phyloP scores from a whole-genome alignment of 2,113 vertebrate genomes.

The Aix galericulata region DNA sequence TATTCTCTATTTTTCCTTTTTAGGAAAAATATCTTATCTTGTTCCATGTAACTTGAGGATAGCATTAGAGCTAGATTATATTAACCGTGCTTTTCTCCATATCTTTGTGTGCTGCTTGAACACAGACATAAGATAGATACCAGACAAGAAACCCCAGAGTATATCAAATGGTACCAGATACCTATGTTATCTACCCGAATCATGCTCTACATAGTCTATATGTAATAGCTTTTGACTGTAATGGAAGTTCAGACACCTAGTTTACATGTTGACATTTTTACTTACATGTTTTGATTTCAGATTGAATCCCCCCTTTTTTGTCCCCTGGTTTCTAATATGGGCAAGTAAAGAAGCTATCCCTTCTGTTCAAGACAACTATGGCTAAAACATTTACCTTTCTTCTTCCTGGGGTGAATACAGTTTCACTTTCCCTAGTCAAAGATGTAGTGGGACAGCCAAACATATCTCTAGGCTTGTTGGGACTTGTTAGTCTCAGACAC shows the following conservation, averaged over 20 bases:
- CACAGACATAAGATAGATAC: background rate
- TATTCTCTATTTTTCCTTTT: background rate
- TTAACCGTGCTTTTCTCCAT: background rate
- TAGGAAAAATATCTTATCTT: background rate
- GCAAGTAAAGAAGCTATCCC: background rate
- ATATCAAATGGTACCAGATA: background rate
- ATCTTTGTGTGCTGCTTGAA: background rate
- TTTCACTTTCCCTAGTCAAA: background rate
- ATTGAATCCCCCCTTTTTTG: background rate
- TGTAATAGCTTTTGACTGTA: background rate
- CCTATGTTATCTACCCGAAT: background rate
- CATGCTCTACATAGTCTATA: background rate
- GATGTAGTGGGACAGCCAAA: background rate
- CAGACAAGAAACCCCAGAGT: background rate
- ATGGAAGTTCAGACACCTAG: background rate
- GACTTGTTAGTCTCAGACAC: rapidly evolving
- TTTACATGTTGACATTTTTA: background rate
- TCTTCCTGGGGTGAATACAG: background rate
- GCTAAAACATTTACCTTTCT: background rate
- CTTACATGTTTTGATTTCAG: background rate
- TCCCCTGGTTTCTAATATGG: background rate
- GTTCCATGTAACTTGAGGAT: background rate
- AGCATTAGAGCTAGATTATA: background rate
- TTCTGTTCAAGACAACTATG: background rate
- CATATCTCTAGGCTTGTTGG: background rate